These are phyloP conservation scores for Lycia hirtaria DNA, from an alignment of 2,888 invertebrate species.

Conservation along the genomic window DNA sequence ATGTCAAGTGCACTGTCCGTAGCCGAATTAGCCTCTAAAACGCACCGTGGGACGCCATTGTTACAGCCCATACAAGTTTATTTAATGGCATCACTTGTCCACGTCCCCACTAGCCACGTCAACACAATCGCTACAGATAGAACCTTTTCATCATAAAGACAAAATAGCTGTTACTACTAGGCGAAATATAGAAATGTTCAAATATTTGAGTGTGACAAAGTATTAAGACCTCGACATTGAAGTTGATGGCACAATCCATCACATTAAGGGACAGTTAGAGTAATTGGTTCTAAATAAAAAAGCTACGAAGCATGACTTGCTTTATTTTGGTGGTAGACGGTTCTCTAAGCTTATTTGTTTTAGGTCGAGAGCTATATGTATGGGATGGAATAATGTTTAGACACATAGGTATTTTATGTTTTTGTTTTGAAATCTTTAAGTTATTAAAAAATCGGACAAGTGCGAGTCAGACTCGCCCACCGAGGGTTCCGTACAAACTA, in stretches of 20 bases:
- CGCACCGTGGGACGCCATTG: constrained; percentile 29
- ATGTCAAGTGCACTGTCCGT: constrained; percentile 20
- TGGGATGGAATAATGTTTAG: no score
- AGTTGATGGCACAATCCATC: constrained; percentile 31
- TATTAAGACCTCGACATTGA: neutral
- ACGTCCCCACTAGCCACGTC: constrained; percentile 23
- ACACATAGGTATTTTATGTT: no score
- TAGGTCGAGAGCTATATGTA: no score
- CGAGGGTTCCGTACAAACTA: no score
- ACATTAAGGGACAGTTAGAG: constrained; percentile 19
- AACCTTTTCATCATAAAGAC: constrained; percentile 12
- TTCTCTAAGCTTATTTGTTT: constrained; percentile 9
- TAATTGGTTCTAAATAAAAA: constrained; percentile 31
- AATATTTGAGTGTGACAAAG: constrained; percentile 1
- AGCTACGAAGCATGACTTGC: neutral
- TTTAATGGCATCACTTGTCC: constrained; percentile 24
- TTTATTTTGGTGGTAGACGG: neutral
- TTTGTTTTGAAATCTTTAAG: no score
- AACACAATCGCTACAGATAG: constrained; percentile 1
- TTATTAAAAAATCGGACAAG: no score
- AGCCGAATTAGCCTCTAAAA: constrained; percentile 18
- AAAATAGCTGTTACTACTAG: neutral
- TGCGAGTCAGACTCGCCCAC: no score
- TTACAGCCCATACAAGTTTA: constrained; percentile 14
- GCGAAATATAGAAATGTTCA: neutral